Percentiles rank a stretch among this genome's conserved stretches.
These are phyloP conservation scores for Circus cinereus DNA, from an alignment of 2,797 vertebrate genomes.

Conservation along the genomic window DNA sequence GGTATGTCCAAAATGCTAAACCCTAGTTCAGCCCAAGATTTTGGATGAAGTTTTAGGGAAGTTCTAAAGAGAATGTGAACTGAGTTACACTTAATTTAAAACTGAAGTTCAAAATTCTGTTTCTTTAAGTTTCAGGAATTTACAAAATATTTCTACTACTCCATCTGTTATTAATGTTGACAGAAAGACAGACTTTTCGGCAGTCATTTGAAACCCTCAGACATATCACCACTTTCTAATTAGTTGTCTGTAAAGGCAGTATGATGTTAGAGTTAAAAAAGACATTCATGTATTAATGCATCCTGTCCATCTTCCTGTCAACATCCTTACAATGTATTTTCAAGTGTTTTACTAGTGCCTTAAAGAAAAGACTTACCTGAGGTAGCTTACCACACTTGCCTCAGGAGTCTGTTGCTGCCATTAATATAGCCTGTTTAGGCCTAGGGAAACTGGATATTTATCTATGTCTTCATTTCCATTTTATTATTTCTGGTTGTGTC, in stretches of 20 bases:
- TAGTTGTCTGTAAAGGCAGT: not conserved
- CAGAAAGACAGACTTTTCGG: not conserved
- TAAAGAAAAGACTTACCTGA: not conserved
- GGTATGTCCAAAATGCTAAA: not conserved
- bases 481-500: not conserved
- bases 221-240: not conserved
- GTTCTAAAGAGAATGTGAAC: not conserved
- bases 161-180: not conserved
- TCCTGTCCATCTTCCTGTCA: not conserved
- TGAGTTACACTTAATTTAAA: not conserved
- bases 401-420: not conserved
- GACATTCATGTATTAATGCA: not conserved
- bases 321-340: not conserved
- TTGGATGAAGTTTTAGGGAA: not conserved
- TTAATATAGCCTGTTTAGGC: not conserved
- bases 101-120: not conserved
- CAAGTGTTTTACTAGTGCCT: not conserved
- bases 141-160: not conserved
- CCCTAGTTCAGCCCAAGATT: not conserved
- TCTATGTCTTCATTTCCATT: not conserved
- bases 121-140: not conserved
- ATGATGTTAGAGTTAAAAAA: not conserved
- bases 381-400: not conserved
- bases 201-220: not conserved
- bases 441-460: not conserved